Base-by-base conservation (phyloP, 2,113 vertebrate genomes). In the Pygathrix nemaeus region DNA sequence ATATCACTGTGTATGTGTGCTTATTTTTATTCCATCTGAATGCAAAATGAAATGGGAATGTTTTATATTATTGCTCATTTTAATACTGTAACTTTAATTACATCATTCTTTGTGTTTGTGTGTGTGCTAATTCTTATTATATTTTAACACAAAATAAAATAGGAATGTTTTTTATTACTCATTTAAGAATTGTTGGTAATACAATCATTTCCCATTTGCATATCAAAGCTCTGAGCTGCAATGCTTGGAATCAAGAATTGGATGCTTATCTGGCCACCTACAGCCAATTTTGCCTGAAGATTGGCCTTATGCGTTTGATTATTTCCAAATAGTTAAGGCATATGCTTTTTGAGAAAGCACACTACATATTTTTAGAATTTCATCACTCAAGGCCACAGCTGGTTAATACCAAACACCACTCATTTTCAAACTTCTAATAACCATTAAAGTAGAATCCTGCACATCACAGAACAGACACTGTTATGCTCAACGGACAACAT, bases 311-410 rank as follows among this genome's bases (percentile, higher is more conserved):
- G 79, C 81, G 89, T 97, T 94, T 97, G 97, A 98, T 98, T 97
- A 88, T 85, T 97, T 98, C 96, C 97, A 89, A 84, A 95, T 97
- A 96, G 0, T 98, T 98, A 97, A 97, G 78, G 97, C 97, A 98
- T 91, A 90, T 93, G 93, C 83, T 98, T 97, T 98, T 55, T 95
- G 97, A 98, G 97, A 98, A 98, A 96, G 91, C 93, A 97, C 93
- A 97, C 96, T 97, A 97, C 97, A 76, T 98, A 98, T 98, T 98
- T 98, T 94, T 98, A 98, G 93, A 97, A 95, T 98, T 98, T 98
- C 98, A 98, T 98, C 98, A 98, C 97, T 98, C 90, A 89, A 96
- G 82, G 72, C 86, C 95, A 98, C 98, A 98, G 98, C 97, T 98
- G 98, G 96, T 73, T 95, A 98, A 93, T 98, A 96, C 97, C 96